These are phyloP conservation scores for Ceratina calcarata DNA, from an alignment of 1,140 invertebrate species.

Conservation along the genomic window DNA sequence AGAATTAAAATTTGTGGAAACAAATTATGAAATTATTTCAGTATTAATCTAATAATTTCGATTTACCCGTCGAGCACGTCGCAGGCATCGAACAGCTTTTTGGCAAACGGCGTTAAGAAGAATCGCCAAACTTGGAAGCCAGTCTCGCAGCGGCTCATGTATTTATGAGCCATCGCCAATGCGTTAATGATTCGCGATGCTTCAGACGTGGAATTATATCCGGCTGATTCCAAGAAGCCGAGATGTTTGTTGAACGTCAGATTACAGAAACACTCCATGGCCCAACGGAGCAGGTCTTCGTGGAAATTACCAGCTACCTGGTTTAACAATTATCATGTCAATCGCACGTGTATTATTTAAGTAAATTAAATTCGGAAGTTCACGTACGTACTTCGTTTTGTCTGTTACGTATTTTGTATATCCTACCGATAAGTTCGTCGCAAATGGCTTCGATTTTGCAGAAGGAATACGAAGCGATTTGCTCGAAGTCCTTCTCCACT, in stretches of 20 bases:
- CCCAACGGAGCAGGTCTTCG: conserved; percentile 84
- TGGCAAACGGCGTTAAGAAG: conserved; percentile 83
- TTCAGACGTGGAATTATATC: conserved; percentile 79
- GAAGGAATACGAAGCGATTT: conserved; percentile 73
- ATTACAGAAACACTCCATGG: conserved; percentile 84
- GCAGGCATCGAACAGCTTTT: conserved; percentile 82
- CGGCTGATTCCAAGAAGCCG: conserved; percentile 79
- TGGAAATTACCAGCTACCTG: conserved; percentile 81
- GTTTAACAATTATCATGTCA: neutral
- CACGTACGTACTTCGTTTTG: conserved; percentile 81
- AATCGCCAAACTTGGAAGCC: conserved; percentile 86
- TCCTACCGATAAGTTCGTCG: conserved; percentile 77
- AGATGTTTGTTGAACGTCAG: conserved; percentile 83
- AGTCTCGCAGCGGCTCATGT: conserved; percentile 83
- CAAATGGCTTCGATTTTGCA: conserved; percentile 75
- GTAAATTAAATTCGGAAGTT: too few species aligned
- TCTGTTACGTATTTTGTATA: conserved; percentile 80
- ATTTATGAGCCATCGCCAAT: conserved; percentile 82
- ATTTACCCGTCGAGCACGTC: conserved; percentile 82
- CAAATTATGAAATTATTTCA: too few species aligned
- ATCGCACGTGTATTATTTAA: neutral
- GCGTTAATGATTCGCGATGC: conserved; percentile 83
- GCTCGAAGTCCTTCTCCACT: conserved; percentile 78
- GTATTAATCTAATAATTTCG: conserved; percentile 9
- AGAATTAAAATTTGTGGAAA: too few species aligned